Conservation (phyloP, 2,888 invertebrate species). For the Lithophane leautieri region DNA sequence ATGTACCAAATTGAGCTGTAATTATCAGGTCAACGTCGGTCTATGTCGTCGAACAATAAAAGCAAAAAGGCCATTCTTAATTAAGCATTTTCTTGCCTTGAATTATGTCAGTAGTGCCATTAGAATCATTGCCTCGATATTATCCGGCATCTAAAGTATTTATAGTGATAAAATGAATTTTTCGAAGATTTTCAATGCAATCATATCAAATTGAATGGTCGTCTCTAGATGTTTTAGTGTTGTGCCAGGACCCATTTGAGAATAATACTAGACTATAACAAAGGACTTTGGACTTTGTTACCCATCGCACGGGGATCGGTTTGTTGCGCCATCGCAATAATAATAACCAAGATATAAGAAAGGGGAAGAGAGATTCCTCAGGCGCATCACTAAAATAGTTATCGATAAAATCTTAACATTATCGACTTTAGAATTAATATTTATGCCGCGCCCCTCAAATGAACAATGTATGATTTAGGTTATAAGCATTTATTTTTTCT, state of each 20-base stretch:
- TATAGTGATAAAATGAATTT: neutral
- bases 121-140: slow-evolving; percentile 1
- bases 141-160: neutral
- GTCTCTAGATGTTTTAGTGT: neutral
- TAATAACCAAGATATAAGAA: neutral
- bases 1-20: slow-evolving; percentile 26
- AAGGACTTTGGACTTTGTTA: no score
- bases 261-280: neutral
- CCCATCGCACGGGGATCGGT: no score
- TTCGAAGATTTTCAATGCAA: slow-evolving; percentile 1
- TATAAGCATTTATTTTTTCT: slow-evolving; percentile 35
- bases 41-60: neutral
- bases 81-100: slow-evolving; percentile 31
- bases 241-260: neutral
- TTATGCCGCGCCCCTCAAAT: slow-evolving; percentile 19
- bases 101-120: neutral
- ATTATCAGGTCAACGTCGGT: neutral
- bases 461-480: slow-evolving; percentile 50
- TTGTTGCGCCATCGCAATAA: no score
- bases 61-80: neutral
- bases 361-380: neutral
- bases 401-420: slow-evolving; percentile 29
- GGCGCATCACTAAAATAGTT: slow-evolving; percentile 10
- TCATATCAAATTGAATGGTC: slow-evolving; percentile 5
- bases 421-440: slow-evolving; percentile 24